Conservation (phyloP, 2,888 invertebrate species). For the Drosophila eohydei region DNA sequence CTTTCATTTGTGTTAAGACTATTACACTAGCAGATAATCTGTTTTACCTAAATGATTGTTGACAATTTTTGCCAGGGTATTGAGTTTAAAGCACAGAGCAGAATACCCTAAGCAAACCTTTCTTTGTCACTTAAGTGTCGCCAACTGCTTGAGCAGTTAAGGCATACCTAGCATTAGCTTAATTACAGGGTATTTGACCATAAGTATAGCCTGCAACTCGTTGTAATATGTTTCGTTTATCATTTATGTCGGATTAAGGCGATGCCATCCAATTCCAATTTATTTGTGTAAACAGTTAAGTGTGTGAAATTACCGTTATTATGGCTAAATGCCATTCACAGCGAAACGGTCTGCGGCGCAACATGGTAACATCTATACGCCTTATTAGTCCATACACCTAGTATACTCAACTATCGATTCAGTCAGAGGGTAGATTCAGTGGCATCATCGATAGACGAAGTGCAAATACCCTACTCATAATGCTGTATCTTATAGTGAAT, state of each 20-base stretch:
- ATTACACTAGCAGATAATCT: neutral
- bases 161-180: neutral
- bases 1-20: neutral
- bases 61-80: too few relatives aligned
- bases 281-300: slow-evolving; percentile 24
- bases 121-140: neutral
- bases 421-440: neutral
- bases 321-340: slow-evolving; percentile 16
- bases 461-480: neutral
- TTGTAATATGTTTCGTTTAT: slow-evolving; percentile 28
- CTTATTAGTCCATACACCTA: neutral
- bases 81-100: too few relatives aligned
- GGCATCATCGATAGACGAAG: neutral
- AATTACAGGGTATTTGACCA: slow-evolving; percentile 21
- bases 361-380: neutral
- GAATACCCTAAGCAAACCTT: too few relatives aligned
- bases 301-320: slow-evolving; percentile 28
- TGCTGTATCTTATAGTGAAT: neutral
- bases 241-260: slow-evolving; percentile 43
- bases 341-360: neutral
- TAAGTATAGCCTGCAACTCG: slow-evolving; percentile 2
- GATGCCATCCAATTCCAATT: slow-evolving; percentile 22
- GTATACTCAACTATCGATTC: neutral
- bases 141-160: neutral
- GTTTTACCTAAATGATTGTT: neutral